Evolutionary conservation across 2,888 invertebrate genomes (phyloP).

Genomic region (Zeuzera pyrina): DNA sequence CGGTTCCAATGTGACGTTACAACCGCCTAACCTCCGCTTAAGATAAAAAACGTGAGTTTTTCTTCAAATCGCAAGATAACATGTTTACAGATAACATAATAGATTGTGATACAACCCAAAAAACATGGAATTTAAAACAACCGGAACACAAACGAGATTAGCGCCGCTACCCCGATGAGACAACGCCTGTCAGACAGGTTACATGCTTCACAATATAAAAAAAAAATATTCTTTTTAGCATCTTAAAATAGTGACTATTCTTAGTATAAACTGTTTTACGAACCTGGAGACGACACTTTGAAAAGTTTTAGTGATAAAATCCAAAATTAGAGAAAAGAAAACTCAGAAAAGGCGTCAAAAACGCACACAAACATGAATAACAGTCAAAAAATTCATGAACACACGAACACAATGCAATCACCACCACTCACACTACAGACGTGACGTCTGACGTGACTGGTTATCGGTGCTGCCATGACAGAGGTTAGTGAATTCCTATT

Average conservation of each 20-base stretch:
- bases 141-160: constrained; percentile 14
- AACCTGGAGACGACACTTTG: constrained; percentile 64
- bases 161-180: constrained; percentile 30
- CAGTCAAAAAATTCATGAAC: constrained; percentile 43
- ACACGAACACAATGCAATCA: constrained; percentile 25
- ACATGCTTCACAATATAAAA: constrained; percentile 12
- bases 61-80: constrained; percentile 47
- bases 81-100: constrained; percentile 39
- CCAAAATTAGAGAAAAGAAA: constrained; percentile 58
- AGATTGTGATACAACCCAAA: constrained; percentile 19
- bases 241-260: constrained; percentile 11
- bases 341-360: constrained; percentile 63
- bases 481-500: no score
- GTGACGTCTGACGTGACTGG: constrained; percentile 29
- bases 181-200: constrained; percentile 62
- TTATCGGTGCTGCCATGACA: constrained; percentile 30
- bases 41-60: constrained; percentile 48
- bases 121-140: constrained; percentile 21
- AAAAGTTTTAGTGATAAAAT: constrained; percentile 66
- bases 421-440: constrained; percentile 38
- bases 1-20: neutral
- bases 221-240: no score
- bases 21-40: constrained; percentile 32
- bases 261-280: constrained; percentile 32
- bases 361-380: constrained; percentile 62